Evolutionary conservation across 1,140 invertebrate species (phyloP), one percentile per base, ranked within the genome.

Genomic region (Luehdorfia chinensis): DNA sequence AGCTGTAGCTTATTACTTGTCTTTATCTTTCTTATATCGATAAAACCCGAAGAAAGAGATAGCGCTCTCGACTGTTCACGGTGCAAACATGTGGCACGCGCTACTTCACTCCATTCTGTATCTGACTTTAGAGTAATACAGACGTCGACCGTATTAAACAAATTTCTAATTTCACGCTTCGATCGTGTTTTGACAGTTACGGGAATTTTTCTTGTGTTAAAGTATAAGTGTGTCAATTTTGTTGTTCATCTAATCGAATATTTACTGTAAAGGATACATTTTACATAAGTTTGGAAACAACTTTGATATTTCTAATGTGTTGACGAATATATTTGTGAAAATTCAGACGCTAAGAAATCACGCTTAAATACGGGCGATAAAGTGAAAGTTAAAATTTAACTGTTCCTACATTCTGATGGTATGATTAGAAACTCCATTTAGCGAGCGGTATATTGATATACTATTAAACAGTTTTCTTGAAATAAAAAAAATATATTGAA

Each of bases 11-110:
- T 67, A 47, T 52, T 61, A 48, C 53, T 66, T 67, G 50, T 85
- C 77, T 65, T 70, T 84, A 62, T 84, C 72, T 68, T 31, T 46
- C 58, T 18, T 49, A 25, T 60, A 47, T 33, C 36, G 56, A 60
- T 39, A 47, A 36, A 19, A 23, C 27, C 14, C 25, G 43, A 69
- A 66, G 73, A 84, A 73, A 83, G 81, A 68, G 81, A 84, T 52
- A 34, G 53, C 25, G 41, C 56, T 62, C 62, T 72, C 33, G 55
- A 56, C 37, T 55, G 60, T 56, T 55, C 58, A 49, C 60, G 55
- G 59, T 58, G 60, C 50, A 53, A 68, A 66, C 74, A 81, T 81
- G 75, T 80, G 77, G 79, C 83, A 80, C 77, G 83, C 77, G 79
- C 70, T 66, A 60, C 54, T 67, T 55, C 79, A 59, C 51, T 85